Base-by-base conservation (phyloP, 2,113 vertebrate genomes). In the Opisthocomus hoazin region DNA sequence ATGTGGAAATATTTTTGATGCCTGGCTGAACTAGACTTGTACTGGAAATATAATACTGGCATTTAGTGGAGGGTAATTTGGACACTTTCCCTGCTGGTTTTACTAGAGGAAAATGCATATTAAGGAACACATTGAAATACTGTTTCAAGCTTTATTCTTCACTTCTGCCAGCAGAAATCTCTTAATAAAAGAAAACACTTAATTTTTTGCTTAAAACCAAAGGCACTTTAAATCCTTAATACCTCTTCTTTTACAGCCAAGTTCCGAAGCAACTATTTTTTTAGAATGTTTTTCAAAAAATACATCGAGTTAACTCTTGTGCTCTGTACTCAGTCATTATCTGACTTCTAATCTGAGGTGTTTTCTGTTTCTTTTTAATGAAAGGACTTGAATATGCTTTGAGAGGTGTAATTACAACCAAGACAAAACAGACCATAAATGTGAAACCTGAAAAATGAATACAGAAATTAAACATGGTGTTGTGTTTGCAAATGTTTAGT, bases 51-150 rank as follows among this genome's bases (percentile, higher is more conserved):
- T 90, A 89, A 95, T 93, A 96, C 94, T 90, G 94, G 97, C 95
- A 94, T 98, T 98, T 98, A 98, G 95, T 95, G 96, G 90, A 73
- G 89, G 60, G 92, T 97, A 95, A 94, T 95, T 97, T 98, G 97
- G 98, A 98, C 98, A 97, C 96, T 89, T 97, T 98, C 96, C 98
- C 97, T 80, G 96, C 97, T 98, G 97, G 92, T 97, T 98, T 98
- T 97, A 97, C 97, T 96, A 97, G 98, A 97, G 96, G 97, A 81
- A 92, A 97, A 88, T 76, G 94, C 14, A 19, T 96, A 91, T 96
- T 94, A 88, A 79, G 89, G 95, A 98, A 97, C 97, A 96, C 97
- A 97, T 90, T 97, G 97, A 96, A 95, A 97, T 97, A 94, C 96
- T 96, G 96, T 97, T 97, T 96, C 90, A 80, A 93, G 96, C 94